Percentiles rank a stretch among this genome's conserved stretches.
Evolutionary conservation across 2,888 invertebrate species (phyloP).

Genomic region (Argynnis bischoffii): DNA sequence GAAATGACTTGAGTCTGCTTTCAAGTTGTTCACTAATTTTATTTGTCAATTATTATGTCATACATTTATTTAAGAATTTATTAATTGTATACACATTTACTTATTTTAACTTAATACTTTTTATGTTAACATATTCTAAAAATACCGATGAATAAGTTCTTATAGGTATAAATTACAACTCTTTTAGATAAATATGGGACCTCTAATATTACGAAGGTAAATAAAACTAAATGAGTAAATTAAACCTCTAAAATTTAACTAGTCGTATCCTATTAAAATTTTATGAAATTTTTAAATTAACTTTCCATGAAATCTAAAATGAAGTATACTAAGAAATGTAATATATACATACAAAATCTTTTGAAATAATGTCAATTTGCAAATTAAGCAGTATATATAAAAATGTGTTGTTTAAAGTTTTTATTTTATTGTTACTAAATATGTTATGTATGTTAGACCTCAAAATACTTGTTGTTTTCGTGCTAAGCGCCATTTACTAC

Average conservation of each 20-base stretch:
- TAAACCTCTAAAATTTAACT: constrained; percentile 11
- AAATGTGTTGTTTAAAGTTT: constrained; percentile 45
- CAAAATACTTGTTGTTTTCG: constrained; percentile 61
- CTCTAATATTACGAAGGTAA: constrained; percentile 58
- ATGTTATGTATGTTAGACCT: constrained; percentile 55
- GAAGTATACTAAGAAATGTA: constrained; percentile 15
- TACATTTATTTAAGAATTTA: no score
- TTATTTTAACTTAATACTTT: no score
- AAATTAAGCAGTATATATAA: constrained; percentile 41
- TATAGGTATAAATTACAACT: constrained; percentile 28
- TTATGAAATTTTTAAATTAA: constrained; percentile 19
- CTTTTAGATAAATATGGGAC: constrained; percentile 68
- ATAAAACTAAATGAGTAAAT: constrained; percentile 13
- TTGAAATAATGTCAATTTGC: constrained; percentile 62
- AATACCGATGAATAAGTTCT: constrained; percentile 23
- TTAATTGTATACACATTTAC: no score
- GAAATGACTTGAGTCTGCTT: no score
- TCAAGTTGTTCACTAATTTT: no score
- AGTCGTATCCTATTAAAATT: constrained; percentile 23
- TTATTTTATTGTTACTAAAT: constrained; percentile 52
- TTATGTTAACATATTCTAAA: neutral
- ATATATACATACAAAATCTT: constrained; percentile 15
- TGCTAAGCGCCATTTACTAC: constrained; percentile 66
- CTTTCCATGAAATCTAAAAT: constrained; percentile 16
- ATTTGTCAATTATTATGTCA: no score